Evolutionary conservation across 2,113 vertebrate species (phyloP).

Genomic region (Carettochelys insculpta): DNA sequence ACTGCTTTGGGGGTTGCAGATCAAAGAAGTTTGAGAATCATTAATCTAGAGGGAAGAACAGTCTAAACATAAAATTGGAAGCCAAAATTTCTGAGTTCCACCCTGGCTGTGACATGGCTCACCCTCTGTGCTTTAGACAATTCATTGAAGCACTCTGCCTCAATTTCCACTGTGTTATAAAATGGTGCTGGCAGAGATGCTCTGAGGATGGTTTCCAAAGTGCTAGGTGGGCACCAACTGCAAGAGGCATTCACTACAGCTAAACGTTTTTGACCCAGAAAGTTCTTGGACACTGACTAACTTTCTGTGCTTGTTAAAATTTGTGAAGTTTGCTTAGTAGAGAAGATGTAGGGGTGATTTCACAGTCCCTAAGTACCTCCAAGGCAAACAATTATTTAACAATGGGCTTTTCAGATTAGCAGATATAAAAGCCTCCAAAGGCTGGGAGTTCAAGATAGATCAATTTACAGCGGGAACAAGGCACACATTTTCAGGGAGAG

Average conservation of each 20-base stretch:
- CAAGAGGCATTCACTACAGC: background rate
- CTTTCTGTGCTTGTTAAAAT: background rate
- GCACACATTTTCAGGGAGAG: background rate
- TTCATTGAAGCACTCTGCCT: background rate
- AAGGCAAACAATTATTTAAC: background rate
- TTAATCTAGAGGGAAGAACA: background rate
- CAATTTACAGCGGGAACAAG: background rate
- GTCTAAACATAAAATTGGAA: background rate
- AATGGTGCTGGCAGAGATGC: background rate
- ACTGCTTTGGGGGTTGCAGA: background rate
- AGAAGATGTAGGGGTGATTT: background rate
- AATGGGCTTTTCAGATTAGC: background rate
- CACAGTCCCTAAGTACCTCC: background rate
- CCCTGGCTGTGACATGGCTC: background rate
- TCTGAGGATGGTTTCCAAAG: too few species aligned
- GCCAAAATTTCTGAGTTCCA: background rate
- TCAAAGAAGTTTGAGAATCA: background rate
- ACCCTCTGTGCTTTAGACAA: background rate
- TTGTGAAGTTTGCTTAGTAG: background rate
- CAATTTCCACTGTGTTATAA: background rate
- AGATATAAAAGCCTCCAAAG: background rate
- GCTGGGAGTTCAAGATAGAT: background rate
- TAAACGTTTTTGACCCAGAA: background rate
- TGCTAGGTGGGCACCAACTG: background rate
- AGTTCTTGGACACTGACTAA: background rate